Percentiles rank a stretch among this genome's conserved stretches.
Evolutionary conservation across 2,888 invertebrate species (phyloP).

Genomic region (Nomada ferruginata): DNA sequence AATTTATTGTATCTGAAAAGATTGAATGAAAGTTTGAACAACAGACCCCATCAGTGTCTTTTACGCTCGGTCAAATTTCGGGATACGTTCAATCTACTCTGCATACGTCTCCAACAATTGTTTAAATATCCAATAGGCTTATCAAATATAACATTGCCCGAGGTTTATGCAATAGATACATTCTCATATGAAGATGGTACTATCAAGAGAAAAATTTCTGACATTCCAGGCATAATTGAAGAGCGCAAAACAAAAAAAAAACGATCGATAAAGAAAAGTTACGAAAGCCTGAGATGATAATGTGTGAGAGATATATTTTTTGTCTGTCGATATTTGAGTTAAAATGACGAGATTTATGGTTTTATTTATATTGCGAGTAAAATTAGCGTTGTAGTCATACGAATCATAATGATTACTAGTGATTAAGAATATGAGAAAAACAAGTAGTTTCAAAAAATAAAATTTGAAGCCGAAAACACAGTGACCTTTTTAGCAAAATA

Average conservation of each 20-base stretch:
- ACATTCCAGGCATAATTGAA: background rate
- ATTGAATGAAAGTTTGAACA: slow-evolving; percentile 12
- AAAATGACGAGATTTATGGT: no score
- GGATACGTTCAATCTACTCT: slow-evolving; percentile 68
- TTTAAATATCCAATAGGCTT: slow-evolving; percentile 79
- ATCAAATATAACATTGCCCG: slow-evolving; percentile 67
- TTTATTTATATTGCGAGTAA: no score
- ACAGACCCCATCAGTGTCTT: background rate
- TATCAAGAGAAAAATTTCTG: background rate
- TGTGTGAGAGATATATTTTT: no score
- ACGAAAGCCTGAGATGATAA: background rate
- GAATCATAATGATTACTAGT: no score
- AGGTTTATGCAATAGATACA: slow-evolving; percentile 46
- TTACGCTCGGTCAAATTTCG: slow-evolving; percentile 7
- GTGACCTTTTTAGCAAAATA: background rate
- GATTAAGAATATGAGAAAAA: no score
- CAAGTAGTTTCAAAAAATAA: no score
- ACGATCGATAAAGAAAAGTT: background rate
- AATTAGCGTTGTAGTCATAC: no score
- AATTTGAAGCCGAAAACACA: no score
- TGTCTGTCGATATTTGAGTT: no score
- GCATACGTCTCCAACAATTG: slow-evolving; percentile 74
- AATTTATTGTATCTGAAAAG: slow-evolving; percentile 58
- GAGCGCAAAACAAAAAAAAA: background rate
- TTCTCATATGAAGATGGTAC: slow-evolving; percentile 9